Evolutionary conservation across 2,113 vertebrate genomes (phyloP).

Genomic region (Leucosticte australis): DNA sequence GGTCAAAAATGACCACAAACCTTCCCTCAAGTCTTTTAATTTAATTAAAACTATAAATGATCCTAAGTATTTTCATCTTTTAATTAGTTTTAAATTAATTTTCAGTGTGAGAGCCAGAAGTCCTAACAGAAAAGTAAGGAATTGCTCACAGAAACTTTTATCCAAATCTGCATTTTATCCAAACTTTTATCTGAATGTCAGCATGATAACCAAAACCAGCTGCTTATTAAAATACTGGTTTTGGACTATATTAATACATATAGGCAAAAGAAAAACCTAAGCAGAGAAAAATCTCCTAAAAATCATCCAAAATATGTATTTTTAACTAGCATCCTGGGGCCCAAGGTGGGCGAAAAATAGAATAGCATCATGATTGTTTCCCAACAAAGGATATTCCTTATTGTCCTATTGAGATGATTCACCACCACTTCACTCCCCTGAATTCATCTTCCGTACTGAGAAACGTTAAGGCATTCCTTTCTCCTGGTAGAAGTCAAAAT

Average conservation of each 20-base stretch:
- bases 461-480: neutral
- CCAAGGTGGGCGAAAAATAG: neutral
- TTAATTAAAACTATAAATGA: conserved; percentile 37
- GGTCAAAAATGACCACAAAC: conserved; percentile 41
- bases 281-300: neutral
- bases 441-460: neutral
- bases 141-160: neutral
- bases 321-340: neutral
- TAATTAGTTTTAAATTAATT: conserved; percentile 46
- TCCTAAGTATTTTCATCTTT: conserved; percentile 5
- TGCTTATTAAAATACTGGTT: neutral
- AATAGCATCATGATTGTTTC: neutral
- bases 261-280: neutral
- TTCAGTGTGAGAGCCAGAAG: neutral
- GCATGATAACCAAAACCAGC: neutral
- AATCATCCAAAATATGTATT: neutral
- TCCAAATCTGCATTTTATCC: neutral
- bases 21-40: conserved; percentile 10
- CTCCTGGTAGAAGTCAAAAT: neutral
- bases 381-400: neutral
- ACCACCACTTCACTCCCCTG: neutral
- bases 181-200: no score
- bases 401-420: neutral
- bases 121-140: neutral
- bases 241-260: neutral